Conservation (phyloP, 2,888 invertebrate species). For the Lepidochrysops patricia region DNA sequence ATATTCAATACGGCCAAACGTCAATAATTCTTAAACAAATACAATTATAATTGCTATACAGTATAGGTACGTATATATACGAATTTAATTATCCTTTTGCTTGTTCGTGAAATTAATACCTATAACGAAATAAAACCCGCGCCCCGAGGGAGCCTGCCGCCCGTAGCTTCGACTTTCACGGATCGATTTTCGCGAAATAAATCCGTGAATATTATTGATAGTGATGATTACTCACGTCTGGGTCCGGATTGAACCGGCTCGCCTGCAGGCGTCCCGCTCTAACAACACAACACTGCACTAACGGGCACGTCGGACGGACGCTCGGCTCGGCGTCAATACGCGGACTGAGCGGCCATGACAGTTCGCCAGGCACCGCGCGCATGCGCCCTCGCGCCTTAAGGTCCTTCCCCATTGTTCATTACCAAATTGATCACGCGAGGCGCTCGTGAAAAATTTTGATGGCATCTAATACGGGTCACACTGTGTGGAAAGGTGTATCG, state of each 20-base stretch:
- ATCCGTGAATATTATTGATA: neutral
- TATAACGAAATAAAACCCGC: neutral
- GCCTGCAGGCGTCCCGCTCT: neutral
- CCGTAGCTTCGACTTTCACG: conserved; percentile 8
- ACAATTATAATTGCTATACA: neutral
- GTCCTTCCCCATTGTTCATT: conserved; percentile 58
- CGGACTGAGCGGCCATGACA: conserved; percentile 66
- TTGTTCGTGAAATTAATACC: neutral
- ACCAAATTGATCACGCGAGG: conserved; percentile 36
- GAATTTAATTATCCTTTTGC: neutral
- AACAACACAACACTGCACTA: conserved; percentile 24
- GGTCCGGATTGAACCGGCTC: conserved; percentile 36
- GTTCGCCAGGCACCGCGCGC: conserved; percentile 50
- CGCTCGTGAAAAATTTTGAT: conserved; percentile 42
- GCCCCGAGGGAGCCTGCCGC: conserved; percentile 15
- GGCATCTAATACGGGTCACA: conserved; percentile 24
- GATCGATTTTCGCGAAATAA: neutral
- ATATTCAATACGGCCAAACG: neutral
- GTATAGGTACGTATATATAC: neutral
- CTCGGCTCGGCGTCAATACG: conserved; percentile 56
- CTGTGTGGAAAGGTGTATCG: neutral
- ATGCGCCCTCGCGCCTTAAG: conserved; percentile 51
- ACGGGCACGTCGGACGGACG: conserved; percentile 34
- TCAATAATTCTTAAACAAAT: neutral
- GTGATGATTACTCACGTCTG: conserved; percentile 42